These are phyloP conservation scores for Lasiommata megera DNA, from an alignment of 2,888 invertebrate species.

Conservation along the genomic window DNA sequence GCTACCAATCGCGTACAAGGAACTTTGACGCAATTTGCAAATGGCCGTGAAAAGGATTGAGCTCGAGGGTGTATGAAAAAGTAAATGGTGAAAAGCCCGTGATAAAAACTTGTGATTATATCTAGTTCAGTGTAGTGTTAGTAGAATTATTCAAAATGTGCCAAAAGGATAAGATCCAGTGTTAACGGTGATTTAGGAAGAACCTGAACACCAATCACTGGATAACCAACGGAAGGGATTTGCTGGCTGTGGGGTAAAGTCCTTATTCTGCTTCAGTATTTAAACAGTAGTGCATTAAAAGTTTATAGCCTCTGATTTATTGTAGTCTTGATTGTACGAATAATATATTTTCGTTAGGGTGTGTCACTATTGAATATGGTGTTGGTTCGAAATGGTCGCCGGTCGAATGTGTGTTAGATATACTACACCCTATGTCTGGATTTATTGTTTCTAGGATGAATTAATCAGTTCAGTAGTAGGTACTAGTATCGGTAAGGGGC, in stretches of 20 bases:
- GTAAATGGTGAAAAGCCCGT: slow-evolving; percentile 73
- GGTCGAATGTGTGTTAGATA: slow-evolving; percentile 39
- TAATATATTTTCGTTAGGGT: slow-evolving; percentile 33
- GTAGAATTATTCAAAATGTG: slow-evolving; percentile 74
- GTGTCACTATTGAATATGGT: slow-evolving; percentile 31
- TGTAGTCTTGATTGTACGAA: slow-evolving; percentile 34
- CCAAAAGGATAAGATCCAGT: slow-evolving; percentile 79
- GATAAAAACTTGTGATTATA: slow-evolving; percentile 67
- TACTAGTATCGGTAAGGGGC: slow-evolving; percentile 22
- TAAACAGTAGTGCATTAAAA: slow-evolving; percentile 39
- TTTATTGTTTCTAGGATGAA: slow-evolving; percentile 33
- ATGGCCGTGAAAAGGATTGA: slow-evolving; percentile 80
- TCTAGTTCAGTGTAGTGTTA: slow-evolving; percentile 72
- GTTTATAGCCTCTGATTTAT: slow-evolving; percentile 33
- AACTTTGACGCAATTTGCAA: slow-evolving; percentile 82
- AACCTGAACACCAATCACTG: slow-evolving; percentile 61
- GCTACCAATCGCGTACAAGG: slow-evolving; percentile 70
- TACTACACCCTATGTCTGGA: slow-evolving; percentile 34
- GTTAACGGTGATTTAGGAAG: slow-evolving; percentile 75
- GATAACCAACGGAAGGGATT: slow-evolving; percentile 71
- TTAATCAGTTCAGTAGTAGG: slow-evolving; percentile 29
- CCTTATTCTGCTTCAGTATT: slow-evolving; percentile 50
- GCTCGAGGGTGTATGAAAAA: slow-evolving; percentile 75
- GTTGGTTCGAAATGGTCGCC: slow-evolving; percentile 38
- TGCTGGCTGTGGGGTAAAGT: slow-evolving; percentile 79